Base-by-base conservation (phyloP, 2,113 vertebrate species). In the Ranitomeya imitator region DNA sequence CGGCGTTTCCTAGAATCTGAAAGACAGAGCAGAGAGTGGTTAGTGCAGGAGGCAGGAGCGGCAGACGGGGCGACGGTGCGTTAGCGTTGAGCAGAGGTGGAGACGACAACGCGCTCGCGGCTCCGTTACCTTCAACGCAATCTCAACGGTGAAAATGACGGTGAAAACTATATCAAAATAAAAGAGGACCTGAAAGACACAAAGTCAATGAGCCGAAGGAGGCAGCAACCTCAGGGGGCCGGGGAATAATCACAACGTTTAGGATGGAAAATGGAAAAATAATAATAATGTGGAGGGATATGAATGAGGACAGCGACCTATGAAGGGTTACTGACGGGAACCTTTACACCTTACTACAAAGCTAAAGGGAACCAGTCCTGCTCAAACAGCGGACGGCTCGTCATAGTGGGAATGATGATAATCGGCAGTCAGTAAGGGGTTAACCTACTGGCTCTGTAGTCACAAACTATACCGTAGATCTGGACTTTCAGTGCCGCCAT, bases 1-100 rank as follows among this genome's bases (percentile, higher is more conserved):
- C 98, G 93, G 98, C 98, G 95, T 99, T 99, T 94, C 98, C 97
- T 93, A 99, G 95, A 94, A 99, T 98, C 98, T 99, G 96, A 93
- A 96, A 96, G 94, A 95, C 91, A 95, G 78, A 96, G 95, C 95
- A 95, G 91, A 95, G 89, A 90, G 0, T 90, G 91, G 92, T 88
- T 88, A 88, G 93, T 14, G 89, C 93, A 91, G 90, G 67, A 23
- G 51, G 93, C 54, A 63, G 54, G 82, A 91, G 90, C 89, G 11
- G 79, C 90, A 85, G 84, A 31, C 0, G 89, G 86, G n/a, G 79
- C 84, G 85, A n/a, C 7, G 3, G 54, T 54, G 71, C 5, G 87
- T 88, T 83, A 88, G 57, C 10, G 15, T 15, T 10, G 55, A 19
- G 57, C 13, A 65, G 16, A 65, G 78, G 18, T 74, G 57, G 59